Evolutionary conservation across 1,140 invertebrate species (phyloP), one percentile per base, ranked within the genome.

Genomic region (Aphaenogaster ashmeadi): DNA sequence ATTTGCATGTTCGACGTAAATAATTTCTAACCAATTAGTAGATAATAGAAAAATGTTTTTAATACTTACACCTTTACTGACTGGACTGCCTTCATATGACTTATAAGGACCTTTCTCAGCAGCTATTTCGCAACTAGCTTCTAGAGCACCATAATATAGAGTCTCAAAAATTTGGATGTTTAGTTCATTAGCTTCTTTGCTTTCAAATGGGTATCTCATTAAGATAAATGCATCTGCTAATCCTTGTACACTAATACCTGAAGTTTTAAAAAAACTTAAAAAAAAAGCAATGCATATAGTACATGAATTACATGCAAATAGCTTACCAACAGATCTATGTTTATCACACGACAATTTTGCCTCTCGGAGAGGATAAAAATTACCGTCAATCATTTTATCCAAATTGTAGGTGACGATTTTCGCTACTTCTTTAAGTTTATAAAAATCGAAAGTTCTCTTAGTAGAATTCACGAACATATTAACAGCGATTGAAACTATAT

Each of bases 131-230:
- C 98, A 99, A 94, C 98, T 99, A 0, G 98, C 98, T 95, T 99
- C 99, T 88, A 99, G 94, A 7, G 99, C 98, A n/a, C 97, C 99
- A 96, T 98, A 99, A 95, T 99, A 99, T 74, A 99, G 97, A 0
- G 99, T 99, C 96, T 99, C 99, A 96, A 99, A 99, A 87, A 99
- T 99, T 94, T 99, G 97, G 90, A 97, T 97, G 95, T 99, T 99
- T 2, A 99, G 94, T 89, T 97, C 95, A 84, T 97, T 96, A 0
- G 99, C 99, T 94, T 98, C 97, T 69, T 97, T 96, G 93, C 97
- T 98, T 91, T 98, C 98, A 95, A 99, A 99, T 54, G 99, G 98
- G 95, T 97, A 97, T 67, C 98, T 96, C 98, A 99, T 98, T 33
- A 99, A 94, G 80, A 99, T 98, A 95, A 99, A 99, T 27, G 99